These are phyloP conservation scores for Montipora foliosa DNA, from an alignment of 64 coral and sea anemone genomes.

Conservation along the genomic window DNA sequence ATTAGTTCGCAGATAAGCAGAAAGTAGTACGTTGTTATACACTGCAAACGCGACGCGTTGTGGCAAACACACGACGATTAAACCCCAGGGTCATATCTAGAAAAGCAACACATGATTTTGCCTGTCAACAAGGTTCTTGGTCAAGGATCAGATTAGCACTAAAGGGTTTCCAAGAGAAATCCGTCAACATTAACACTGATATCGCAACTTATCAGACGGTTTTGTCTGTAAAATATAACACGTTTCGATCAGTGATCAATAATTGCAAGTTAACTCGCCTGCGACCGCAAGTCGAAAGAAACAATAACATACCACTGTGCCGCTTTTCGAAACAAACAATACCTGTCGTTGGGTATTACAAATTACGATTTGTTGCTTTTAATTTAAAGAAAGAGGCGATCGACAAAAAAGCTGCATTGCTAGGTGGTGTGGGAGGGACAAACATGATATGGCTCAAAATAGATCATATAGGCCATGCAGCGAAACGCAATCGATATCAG, in stretches of 20 bases:
- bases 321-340: constrained; percentile 20
- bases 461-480: neutral
- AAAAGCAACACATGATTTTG: constrained; percentile 1
- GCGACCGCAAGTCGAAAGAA: neutral
- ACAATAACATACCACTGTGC: neutral
- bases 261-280: neutral
- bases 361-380: neutral
- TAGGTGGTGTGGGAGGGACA: too few species aligned
- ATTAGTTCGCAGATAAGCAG: neutral
- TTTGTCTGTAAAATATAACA: constrained; percentile 3
- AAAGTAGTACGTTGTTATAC: neutral
- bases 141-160: constrained; percentile 24
- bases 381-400: neutral
- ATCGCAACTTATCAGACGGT: neutral
- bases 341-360: neutral
- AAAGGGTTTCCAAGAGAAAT: constrained; percentile 21
- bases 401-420: neutral
- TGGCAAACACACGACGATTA: neutral
- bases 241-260: neutral
- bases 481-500: neutral
- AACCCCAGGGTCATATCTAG: neutral
- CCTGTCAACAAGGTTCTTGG: constrained; percentile 33
- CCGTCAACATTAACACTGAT: constrained; percentile 16
- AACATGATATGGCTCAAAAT: neutral
- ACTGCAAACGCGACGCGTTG: neutral